Evolutionary conservation across 2,888 invertebrate species (phyloP).

Genomic region (Gasteruption jaculator): DNA sequence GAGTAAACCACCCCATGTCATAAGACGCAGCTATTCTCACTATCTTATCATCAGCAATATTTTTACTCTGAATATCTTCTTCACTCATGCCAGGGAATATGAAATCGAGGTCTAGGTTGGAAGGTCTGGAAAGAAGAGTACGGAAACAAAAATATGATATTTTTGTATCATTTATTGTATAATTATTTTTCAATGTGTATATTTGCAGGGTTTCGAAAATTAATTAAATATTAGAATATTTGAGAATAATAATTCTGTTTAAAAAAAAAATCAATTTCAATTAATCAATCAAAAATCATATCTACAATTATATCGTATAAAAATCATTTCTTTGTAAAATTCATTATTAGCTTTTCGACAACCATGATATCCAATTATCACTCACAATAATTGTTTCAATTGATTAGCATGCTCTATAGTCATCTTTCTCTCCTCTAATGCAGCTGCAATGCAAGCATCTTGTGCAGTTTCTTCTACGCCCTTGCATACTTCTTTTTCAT

Average conservation of each 20-base stretch:
- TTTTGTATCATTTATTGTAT: too few relatives aligned
- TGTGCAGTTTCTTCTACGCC: not conserved
- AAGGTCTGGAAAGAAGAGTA: not conserved
- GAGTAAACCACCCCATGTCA: slow-evolving; percentile 21
- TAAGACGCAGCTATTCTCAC: slow-evolving; percentile 18
- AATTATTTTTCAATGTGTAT: too few relatives aligned
- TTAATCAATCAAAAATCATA: too few relatives aligned
- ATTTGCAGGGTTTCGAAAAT: too few relatives aligned
- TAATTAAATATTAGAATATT: too few relatives aligned
- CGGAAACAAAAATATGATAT: not conserved
- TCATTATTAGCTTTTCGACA: not conserved
- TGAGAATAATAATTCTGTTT: too few relatives aligned
- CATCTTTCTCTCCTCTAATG: not conserved
- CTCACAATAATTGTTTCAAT: slow-evolving; percentile 3
- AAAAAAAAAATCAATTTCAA: too few relatives aligned
- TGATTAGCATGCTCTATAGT: slow-evolving; percentile 1
- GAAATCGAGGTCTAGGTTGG: slow-evolving; percentile 1
- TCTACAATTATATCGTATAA: too few relatives aligned
- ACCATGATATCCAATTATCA: not conserved
- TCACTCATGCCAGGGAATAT: not conserved
- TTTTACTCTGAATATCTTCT: not conserved
- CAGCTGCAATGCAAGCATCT: not conserved
- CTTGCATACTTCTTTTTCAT: slow-evolving; percentile 1
- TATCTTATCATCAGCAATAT: slow-evolving; percentile 11
- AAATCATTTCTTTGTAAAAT: too few relatives aligned